Evolutionary conservation across 1,140 invertebrate genomes (phyloP).

Genomic region (Bicyclus anynana): DNA sequence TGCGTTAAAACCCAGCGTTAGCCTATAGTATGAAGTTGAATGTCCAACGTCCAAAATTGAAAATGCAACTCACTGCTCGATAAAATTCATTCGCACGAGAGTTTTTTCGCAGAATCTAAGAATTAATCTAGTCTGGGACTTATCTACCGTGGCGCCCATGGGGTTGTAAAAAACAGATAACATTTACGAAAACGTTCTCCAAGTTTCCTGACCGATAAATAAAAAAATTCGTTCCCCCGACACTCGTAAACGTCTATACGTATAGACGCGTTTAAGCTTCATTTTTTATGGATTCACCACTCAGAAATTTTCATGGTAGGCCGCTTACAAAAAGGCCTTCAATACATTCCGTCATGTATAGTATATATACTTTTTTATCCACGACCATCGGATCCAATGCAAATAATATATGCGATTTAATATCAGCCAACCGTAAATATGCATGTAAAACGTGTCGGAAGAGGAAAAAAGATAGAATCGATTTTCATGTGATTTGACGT

Average conservation of each 20-base stretch:
- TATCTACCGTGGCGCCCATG: too few species aligned
- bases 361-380: constrained; percentile 5
- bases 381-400: constrained; percentile 13
- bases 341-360: constrained; percentile 9
- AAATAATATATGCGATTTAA: constrained; percentile 30
- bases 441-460: constrained; percentile 5
- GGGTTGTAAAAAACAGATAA: too few species aligned
- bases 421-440: constrained; percentile 24
- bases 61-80: too few species aligned
- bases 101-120: too few species aligned
- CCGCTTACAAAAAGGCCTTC: constrained; percentile 15
- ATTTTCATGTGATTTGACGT: constrained; percentile 14
- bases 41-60: too few species aligned
- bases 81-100: too few species aligned
- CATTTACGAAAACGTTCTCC: neutral
- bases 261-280: neutral
- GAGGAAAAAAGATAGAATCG: constrained; percentile 14
- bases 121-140: too few species aligned
- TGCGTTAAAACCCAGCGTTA: too few species aligned
- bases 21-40: too few species aligned
- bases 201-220: neutral
- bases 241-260: neutral
- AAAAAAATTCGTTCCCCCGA: neutral
- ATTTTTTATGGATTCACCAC: constrained; percentile 18
- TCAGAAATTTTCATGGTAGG: constrained; percentile 16